Evolutionary conservation across 2,113 vertebrate species (phyloP), one percentile per base, ranked within the genome.

Genomic region (Percopsis transmontana): DNA sequence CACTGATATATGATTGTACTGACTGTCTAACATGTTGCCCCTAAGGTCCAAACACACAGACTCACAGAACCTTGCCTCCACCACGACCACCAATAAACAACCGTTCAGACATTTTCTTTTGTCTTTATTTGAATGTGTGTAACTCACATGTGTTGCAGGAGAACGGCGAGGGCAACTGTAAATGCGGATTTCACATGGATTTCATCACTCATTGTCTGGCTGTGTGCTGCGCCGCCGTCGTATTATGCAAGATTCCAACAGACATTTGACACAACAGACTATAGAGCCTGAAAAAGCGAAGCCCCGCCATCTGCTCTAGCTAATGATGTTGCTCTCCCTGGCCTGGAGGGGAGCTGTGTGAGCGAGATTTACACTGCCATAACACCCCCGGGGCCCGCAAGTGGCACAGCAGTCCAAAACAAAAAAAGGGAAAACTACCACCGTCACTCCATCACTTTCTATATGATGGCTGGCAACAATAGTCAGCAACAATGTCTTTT

Each of bases 401-500:
- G 79, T 75, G 24, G 65, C 73, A 61, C 68, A 16, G 15, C 38
- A 62, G 77, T 80, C 74, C 74, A 68, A 68, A 85, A 9, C n/a
- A 15, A 8, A 21, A 20, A 50, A 33, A n/a, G n/a, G 38, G 14
- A 48, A 16, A 18, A 65, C 18, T 44, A 40, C 12, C 84, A 77
- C 74, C 66, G 76, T 88, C 81, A 82, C 84, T 90, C 87, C 80
- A 87, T 88, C 87, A 89, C 82, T 87, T 88, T 58, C 81, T 81
- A 78, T 89, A 84, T 66, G 77, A 88, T 84, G 79, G 80, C 86
- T 81, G 82, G 85, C 78, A 80, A 89, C 87, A 89, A 91, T 87
- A 71, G 75, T 50, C 76, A 39, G 85, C 84, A 83, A 88, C 87
- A 82, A 89, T 88, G 87, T 86, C 73, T 88, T 84, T 87, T 87